A percentile compares a stretch with the other conserved stretches of the same genome.
Conservation (phyloP, 2,113 vertebrate species). For the Onychostruthus taczanowskii region DNA sequence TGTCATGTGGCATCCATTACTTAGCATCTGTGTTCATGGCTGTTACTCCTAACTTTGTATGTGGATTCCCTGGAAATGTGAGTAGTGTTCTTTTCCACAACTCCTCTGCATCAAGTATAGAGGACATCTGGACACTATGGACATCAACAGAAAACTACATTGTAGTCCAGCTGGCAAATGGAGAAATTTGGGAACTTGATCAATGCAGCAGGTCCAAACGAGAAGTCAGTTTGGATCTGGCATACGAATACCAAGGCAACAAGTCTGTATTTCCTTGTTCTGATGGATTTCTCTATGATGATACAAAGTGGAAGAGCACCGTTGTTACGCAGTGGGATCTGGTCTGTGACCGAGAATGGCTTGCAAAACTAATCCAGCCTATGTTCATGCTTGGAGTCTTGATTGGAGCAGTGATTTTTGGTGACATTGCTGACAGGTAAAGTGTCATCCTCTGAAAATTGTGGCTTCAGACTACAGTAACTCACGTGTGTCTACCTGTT, state of each 20-base stretch:
- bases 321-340: conserved; percentile 89
- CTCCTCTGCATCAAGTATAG: conserved; percentile 68
- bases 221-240: conserved; percentile 40
- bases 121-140: conserved; percentile 77
- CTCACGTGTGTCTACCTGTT: rapidly evolving
- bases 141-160: conserved; percentile 68
- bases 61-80: conserved; percentile 78
- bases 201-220: conserved; percentile 79
- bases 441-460: not conserved
- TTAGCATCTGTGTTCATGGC: conserved; percentile 90
- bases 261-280: conserved; percentile 75
- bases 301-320: conserved; percentile 79
- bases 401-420: conserved; percentile 87
- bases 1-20: conserved; percentile 92
- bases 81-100: conserved; percentile 79
- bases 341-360: conserved; percentile 89
- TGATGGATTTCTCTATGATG: conserved; percentile 82
- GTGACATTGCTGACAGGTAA: conserved; percentile 92
- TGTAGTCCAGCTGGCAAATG: conserved; percentile 75
- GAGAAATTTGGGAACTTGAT: conserved; percentile 89
- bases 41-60: conserved; percentile 84
- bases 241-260: conserved; percentile 79
- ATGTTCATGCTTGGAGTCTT: conserved; percentile 92
- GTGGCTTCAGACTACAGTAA: not conserved
- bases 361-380: conserved; percentile 88